Evolutionary conservation across 2,113 vertebrate species (phyloP), one percentile per base, ranked within the genome.

Genomic region (Gymnorhina tibicen): DNA sequence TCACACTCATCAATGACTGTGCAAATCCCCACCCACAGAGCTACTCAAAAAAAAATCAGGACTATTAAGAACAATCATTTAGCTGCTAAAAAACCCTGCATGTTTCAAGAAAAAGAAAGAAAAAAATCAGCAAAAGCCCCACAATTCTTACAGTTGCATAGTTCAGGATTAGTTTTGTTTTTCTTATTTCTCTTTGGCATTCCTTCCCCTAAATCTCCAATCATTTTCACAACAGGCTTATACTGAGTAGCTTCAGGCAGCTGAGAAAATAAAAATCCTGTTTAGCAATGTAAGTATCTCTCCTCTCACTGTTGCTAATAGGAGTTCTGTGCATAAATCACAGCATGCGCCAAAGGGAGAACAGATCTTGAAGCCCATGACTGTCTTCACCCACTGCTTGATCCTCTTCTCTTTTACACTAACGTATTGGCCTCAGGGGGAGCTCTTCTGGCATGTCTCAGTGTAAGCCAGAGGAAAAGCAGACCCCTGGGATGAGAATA

Each of bases 141-240:
- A n/a, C 28, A 37, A 28, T 88, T 81, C 60, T 74, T 84, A 88
- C 20, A 89, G 68, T 56, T 74, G 16, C 42, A 92, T 70, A 55
- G 59, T 81, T 94, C 41, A 59, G 47, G 73, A 91, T 92, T 96
- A 70, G 66, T 64, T 92, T 90, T 90, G 70, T 18, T 94, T 81
- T 72, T 74, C 82, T 77, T 81, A 77, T 72, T 87, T 91, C 73
- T 95, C 69, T 93, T 59, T 68, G 47, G 46, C 77, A 73, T 92
- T 92, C 16, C 37, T 87, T 92, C 49, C 50, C 62, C 69, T 93
- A 94, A 86, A 93, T 66, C 93, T 96, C 93, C 87, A 88, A 67
- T 70, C 86, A 60, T 64, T 94, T 96, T 94, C 88, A 92, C 93
- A 91, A 96, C 83, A 92, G 80, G 91, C 56, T 93, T 94, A 94